phyloP scores from a whole-genome alignment of 2,888 invertebrate species.

The Sesia apiformis region DNA sequence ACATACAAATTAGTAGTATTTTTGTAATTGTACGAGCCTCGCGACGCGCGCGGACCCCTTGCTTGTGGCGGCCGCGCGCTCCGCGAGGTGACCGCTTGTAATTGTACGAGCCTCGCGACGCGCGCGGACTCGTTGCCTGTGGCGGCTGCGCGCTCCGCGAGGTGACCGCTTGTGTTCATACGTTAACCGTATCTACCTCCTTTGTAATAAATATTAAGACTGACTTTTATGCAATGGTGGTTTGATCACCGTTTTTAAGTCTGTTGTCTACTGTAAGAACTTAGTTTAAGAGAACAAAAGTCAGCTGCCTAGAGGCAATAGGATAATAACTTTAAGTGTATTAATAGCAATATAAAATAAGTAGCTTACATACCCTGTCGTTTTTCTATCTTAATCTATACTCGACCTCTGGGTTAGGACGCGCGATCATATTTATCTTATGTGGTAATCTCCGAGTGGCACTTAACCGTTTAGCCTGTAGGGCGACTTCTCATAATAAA shows the following conservation, averaged over 20 bases:
- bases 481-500: too few relatives aligned
- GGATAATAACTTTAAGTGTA: not conserved
- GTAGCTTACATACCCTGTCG: too few relatives aligned
- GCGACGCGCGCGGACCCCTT: not conserved
- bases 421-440: too few relatives aligned
- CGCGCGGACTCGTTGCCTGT: not conserved
- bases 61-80: not conserved
- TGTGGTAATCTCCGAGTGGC: too few relatives aligned
- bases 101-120: constrained; percentile 20
- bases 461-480: too few relatives aligned
- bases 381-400: too few relatives aligned
- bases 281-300: not conserved
- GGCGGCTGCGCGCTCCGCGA: not conserved
- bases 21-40: constrained; percentile 33
- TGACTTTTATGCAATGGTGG: constrained; percentile 61
- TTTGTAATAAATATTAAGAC: constrained; percentile 56
- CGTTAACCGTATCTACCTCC: constrained; percentile 60
- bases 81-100: constrained; percentile 18
- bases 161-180: constrained; percentile 32
- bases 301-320: not conserved
- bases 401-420: too few relatives aligned
- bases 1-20: not conserved
- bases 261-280: constrained; percentile 51
- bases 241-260: constrained; percentile 64
- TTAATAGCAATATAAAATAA: too few relatives aligned